Base-by-base conservation (phyloP, 2,888 invertebrate genomes). In the Neoascia interrupta region DNA sequence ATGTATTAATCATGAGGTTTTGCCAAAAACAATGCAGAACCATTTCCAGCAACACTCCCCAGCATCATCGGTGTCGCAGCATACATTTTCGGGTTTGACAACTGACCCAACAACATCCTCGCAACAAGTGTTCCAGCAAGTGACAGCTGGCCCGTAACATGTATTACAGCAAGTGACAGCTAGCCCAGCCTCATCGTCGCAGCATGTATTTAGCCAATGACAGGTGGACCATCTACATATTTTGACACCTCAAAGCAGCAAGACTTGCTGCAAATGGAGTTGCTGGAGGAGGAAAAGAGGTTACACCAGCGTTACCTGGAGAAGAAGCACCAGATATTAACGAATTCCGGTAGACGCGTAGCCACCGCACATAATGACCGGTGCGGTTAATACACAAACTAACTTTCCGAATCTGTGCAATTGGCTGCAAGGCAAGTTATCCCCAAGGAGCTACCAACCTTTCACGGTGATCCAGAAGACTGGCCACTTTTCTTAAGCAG, bases 401-500 rank as follows among this genome's bases (percentile, higher is more conserved):
- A 5, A 4, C 4, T 26, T 16, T 1, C 49, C 36, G 53, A 28
- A 10, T 23, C 68, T 10, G 15, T 73, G 3, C 76, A 81, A 36
- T 11, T 76, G 8, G 60, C 73, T 15, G 81, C 75, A 0, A 76
- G 64, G 19, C 68, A 72, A 21, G 76, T 54, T 4, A 58, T 75
- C 15, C 45, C 60, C 16, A 47, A 61, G 8, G 26, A 61, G n/a
- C 34, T 28, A 5, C 47, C 47, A n/a, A 54, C 10, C 10, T 76
- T 79, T 39, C 51, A 66, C 6, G 72, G 75, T 0, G 60, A 64
- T 6, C 72, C 72, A 13, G 68, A 39, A 47, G 74, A 81, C 15
- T 79, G 79, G 79, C 75, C 64, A 13, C 53, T 81, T 0, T 82
- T 81, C 6, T 54, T 81, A 26, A 75, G 74, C 34, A 81, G 37